A percentile compares a stretch with the other conserved stretches of the same genome.
Evolutionary conservation across 2,113 vertebrate genomes (phyloP).

Genomic region (Xenopus borealis): DNA sequence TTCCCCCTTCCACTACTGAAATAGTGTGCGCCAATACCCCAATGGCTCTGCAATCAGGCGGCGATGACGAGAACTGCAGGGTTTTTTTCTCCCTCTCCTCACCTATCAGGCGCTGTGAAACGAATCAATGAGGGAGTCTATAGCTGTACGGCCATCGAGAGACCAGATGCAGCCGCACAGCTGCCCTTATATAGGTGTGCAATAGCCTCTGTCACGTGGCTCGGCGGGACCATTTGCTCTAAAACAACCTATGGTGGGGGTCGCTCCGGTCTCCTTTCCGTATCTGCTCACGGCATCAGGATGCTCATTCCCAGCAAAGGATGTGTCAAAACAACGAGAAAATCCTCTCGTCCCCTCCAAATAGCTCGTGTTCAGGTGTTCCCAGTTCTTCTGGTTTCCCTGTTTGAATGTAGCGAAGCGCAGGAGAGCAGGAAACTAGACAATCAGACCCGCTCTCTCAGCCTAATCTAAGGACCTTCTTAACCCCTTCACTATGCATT

Average conservation of each 20-base stretch:
- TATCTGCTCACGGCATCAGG: constrained; percentile 32
- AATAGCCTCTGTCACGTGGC: too few relatives aligned
- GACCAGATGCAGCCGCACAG: constrained; percentile 41
- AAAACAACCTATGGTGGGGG: neutral
- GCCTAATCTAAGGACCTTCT: constrained; percentile 49
- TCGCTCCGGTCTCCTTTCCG: neutral
- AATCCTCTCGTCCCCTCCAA: neutral
- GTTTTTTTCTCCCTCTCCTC: constrained; percentile 49
- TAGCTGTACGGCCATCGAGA: constrained; percentile 45
- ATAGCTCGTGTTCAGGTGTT: constrained; percentile 33
- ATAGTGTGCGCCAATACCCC: constrained; percentile 52
- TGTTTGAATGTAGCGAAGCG: too few relatives aligned
- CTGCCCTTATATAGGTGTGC: constrained; percentile 20
- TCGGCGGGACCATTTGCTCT: too few relatives aligned
- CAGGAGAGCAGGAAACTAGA: constrained; percentile 52
- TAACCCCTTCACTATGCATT: constrained; percentile 17
- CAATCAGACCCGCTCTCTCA: constrained; percentile 52
- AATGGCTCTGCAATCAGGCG: constrained; percentile 64
- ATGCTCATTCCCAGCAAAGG: constrained; percentile 35
- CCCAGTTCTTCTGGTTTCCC: constrained; percentile 32
- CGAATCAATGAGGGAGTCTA: constrained; percentile 47
- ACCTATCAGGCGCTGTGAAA: constrained; percentile 53
- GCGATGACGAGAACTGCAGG: constrained; percentile 51
- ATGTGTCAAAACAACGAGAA: neutral
- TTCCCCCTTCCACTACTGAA: too few relatives aligned